Evolutionary conservation across 1,140 invertebrate genomes (phyloP).

Genomic region (Drosophila miranda): DNA sequence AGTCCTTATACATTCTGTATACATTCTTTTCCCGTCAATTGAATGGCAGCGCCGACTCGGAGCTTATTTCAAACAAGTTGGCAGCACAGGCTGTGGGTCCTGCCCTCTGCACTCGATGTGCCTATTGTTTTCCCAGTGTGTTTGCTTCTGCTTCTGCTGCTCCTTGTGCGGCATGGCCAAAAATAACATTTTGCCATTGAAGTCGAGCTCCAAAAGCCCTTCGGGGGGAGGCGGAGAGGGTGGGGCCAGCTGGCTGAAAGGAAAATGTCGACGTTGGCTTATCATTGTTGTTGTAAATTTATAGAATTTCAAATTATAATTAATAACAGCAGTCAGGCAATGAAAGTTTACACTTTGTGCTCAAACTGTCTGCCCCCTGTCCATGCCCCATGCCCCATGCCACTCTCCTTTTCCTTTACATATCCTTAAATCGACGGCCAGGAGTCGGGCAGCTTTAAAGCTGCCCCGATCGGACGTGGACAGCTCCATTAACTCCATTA

Average conservation of each 20-base stretch:
- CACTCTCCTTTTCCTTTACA: not conserved
- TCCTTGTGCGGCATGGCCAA: not conserved
- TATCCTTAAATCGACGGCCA: slow-evolving; percentile 5
- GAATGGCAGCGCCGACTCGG: no score
- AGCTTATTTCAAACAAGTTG: no score
- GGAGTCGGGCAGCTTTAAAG: slow-evolving; percentile 15
- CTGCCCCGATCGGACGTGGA: slow-evolving; percentile 7
- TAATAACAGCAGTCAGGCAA: slow-evolving; percentile 52
- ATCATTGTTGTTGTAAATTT: slow-evolving; percentile 53
- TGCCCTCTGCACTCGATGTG: not conserved
- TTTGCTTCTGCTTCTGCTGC: slow-evolving; percentile 6
- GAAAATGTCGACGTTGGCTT: not conserved
- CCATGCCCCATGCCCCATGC: no score
- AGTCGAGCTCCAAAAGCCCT: not conserved
- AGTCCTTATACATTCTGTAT: no score
- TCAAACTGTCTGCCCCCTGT: slow-evolving; percentile 8
- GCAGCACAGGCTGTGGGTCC: no score
- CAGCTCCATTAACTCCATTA: slow-evolving; percentile 60
- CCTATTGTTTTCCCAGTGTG: not conserved
- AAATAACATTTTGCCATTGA: slow-evolving; percentile 15
- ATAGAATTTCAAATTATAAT: slow-evolving; percentile 75
- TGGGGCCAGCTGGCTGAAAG: not conserved
- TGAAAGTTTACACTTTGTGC: slow-evolving; percentile 54
- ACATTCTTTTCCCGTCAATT: no score
- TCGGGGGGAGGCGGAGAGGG: no score